phyloP scores from a whole-genome alignment of 2,888 invertebrate species.

The Adelphocoris suturalis region DNA sequence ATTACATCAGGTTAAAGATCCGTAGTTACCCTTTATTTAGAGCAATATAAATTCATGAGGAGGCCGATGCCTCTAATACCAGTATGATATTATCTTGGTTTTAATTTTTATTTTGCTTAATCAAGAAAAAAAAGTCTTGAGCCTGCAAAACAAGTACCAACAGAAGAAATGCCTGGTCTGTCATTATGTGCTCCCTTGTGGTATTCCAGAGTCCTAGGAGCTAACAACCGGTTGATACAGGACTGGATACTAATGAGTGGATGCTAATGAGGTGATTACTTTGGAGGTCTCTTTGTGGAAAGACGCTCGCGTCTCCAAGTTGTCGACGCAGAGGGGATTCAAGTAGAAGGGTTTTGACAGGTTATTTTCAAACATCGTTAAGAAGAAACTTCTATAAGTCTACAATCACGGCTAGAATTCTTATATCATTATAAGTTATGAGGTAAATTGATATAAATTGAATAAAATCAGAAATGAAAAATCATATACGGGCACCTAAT shows the following conservation, averaged over 20 bases:
- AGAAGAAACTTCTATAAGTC: too few species aligned
- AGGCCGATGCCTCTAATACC: not conserved
- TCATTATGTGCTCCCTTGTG: slow-evolving; percentile 16
- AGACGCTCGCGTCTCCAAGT: not conserved
- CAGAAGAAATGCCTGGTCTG: not conserved
- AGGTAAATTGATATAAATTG: too few species aligned
- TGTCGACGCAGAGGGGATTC: too few species aligned
- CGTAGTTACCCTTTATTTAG: slow-evolving; percentile 12
- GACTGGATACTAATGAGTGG: slow-evolving; percentile 23
- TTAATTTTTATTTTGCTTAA: slow-evolving; percentile 10
- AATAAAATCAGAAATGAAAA: too few species aligned
- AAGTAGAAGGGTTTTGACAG: too few species aligned
- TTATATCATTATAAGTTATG: too few species aligned
- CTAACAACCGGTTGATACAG: slow-evolving; percentile 47
- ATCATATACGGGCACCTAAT: too few species aligned
- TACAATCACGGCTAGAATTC: too few species aligned
- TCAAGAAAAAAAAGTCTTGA: not conserved
- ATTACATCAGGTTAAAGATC: slow-evolving; percentile 23
- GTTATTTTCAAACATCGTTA: too few species aligned
- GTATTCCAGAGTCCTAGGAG: not conserved
- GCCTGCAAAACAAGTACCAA: not conserved
- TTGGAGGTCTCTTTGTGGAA: slow-evolving; percentile 41
- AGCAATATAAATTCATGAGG: slow-evolving; percentile 33
- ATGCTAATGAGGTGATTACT: slow-evolving; percentile 62
- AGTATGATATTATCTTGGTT: slow-evolving; percentile 1